A percentile compares a stretch with the other conserved stretches of the same genome.
These are phyloP conservation scores for Tauraco hartlaubi DNA, from an alignment of 2,797 vertebrate genomes.

Conservation along the genomic window DNA sequence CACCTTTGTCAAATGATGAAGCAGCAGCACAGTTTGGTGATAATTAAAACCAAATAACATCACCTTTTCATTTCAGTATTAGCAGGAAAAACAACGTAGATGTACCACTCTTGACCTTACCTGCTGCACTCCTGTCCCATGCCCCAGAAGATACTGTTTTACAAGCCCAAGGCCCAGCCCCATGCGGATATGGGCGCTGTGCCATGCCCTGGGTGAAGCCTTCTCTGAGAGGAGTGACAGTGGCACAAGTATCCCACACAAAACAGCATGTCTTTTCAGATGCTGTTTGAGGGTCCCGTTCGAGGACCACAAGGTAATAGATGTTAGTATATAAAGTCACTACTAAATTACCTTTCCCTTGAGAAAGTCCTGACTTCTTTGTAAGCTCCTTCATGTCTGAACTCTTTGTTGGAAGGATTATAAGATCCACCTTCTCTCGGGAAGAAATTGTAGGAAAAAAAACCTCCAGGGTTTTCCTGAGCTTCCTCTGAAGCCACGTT, in stretches of 20 bases:
- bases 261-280: background rate
- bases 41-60: background rate
- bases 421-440: background rate
- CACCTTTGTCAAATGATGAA: background rate
- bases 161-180: background rate
- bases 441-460: background rate
- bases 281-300: background rate
- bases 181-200: fast-evolving
- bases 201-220: background rate
- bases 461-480: background rate
- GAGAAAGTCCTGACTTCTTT: background rate
- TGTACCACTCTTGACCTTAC: background rate
- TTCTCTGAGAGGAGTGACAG: background rate
- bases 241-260: background rate
- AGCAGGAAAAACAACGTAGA: background rate
- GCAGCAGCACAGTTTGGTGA: background rate
- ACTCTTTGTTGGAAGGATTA: background rate
- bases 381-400: background rate
- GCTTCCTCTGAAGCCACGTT: background rate
- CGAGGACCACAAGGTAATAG: background rate
- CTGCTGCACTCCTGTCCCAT: background rate
- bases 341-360: background rate
- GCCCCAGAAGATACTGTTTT: fast-evolving
- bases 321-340: background rate
- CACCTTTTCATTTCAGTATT: background rate